Base-by-base conservation (phyloP, 64 coral and sea anemone species). In the Pocillopora damicornis region DNA sequence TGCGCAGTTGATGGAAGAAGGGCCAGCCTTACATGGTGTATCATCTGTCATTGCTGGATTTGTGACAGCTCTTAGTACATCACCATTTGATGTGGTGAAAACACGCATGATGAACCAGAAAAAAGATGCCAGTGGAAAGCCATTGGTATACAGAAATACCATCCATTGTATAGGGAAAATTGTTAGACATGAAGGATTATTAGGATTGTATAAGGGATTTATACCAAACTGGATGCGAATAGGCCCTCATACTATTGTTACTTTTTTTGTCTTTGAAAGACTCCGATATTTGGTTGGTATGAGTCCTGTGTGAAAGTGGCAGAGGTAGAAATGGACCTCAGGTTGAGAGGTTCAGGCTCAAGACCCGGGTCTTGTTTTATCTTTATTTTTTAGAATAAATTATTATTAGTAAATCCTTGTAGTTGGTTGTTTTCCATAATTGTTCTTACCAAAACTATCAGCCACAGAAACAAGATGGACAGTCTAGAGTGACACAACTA, bases 181-280 rank as follows among this genome's bases (percentile, higher is more conserved):
- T 81, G 87, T 94, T 2, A 86, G 85, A 60, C 79, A 89, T 78
- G 95, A 98, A 84, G 95, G 95, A 71, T 58, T 94, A 30, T 34
- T 98, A 35, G 95, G 92, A 1, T 86, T 98, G 60, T 98, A 98
- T 45, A 98, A 98, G 77, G 95, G 95, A 17, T 98, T 98, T 82
- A 73, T 98, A 23, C 95, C 95, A 42, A 98, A 98, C 92, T 98
- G 95, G 95, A 94, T 90, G n/a, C 88, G 95, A 87, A 94, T 93
- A 78, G 95, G 95, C 0, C 73, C 91, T 45, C 92, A 98, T 86
- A 98, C 95, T 34, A 94, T 98, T 17, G 88, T 91, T n/a, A 98
- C 91, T 59, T 98, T 98, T 37, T 92, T 94, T 87, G 92, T 98
- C 26, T 98, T 94, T 98, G 95, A 98, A 60, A 90, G 82, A 79